Base-by-base conservation (phyloP, 2,888 invertebrate genomes). In the Chesias legatella region DNA sequence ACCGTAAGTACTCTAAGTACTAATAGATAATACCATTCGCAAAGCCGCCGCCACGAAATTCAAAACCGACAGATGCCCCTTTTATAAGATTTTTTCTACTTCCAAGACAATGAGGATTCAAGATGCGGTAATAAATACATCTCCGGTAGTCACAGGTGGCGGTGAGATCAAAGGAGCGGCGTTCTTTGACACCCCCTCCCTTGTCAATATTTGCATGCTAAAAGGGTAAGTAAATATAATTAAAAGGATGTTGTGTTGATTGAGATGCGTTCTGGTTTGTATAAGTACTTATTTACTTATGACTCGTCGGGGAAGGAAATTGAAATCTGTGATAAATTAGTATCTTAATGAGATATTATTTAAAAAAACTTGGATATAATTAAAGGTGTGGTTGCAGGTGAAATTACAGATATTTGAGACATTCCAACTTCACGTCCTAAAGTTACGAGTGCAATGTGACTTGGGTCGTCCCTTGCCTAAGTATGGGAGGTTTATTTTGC, bases 181-280 rank as follows among this genome's bases (percentile, higher is more conserved):
- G 29, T 54, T 58, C 67, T 75, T 79, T 76, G 71, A 57, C 53
- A 46, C 53, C 49, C 51, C 50, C 40, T 29, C 48, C 44, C 47
- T 45, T 58, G 71, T 73, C 69, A 73, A 75, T 73, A 75, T 79
- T 80, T 75, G 76, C 80, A 75, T 80, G 63, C 53, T 69, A 67
- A 75, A 68, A 60, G 53, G 56, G 62, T 65, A 72, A 71, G 62
- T 65, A 73, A 71, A 71, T 60, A 56, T 44, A 45, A 41, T 36
- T 59, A 53, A 60, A 58, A 56, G 53, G 56, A 50, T 45, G 58
- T 60, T 63, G 59, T 53, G 53, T 50, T 67, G 66, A 65, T 65
- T 58, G 33, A 50, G 39, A 33, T 33, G 44, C 32, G 21, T 22
- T 22, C n/a, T n/a, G n/a, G n/a, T n/a, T n/a, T n/a, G n/a, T n/a